Conservation (phyloP, 2,797 vertebrate species). For the Mallotus villosus region DNA sequence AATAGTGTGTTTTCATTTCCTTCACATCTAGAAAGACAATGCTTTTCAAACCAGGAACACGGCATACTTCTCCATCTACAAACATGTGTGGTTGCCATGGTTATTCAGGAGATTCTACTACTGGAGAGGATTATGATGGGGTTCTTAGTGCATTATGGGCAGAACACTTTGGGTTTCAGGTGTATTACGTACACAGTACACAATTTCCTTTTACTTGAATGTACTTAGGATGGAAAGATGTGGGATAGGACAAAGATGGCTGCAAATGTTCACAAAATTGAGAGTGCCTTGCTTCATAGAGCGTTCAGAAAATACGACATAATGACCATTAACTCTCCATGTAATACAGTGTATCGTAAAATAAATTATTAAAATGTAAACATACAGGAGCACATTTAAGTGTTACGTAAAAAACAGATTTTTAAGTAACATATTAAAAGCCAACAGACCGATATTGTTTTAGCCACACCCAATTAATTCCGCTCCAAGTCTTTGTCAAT, state of each 20-base stretch:
- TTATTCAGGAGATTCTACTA: constrained; percentile 38
- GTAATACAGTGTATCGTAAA: background rate
- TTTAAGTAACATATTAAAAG: constrained; percentile 60
- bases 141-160: too few species aligned
- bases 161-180: too few species aligned
- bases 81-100: constrained; percentile 38
- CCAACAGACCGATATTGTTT: constrained; percentile 55
- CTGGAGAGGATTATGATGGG: constrained; percentile 10
- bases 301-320: background rate
- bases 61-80: constrained; percentile 24
- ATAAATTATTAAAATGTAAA: constrained; percentile 22
- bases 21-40: constrained; percentile 16
- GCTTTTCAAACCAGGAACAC: background rate
- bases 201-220: too few species aligned
- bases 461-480: constrained; percentile 59
- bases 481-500: constrained; percentile 60
- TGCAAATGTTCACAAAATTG: background rate
- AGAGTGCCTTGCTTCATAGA: background rate
- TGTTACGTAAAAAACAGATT: constrained; percentile 30
- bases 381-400: constrained; percentile 12
- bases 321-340: background rate
- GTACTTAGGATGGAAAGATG: too few species aligned
- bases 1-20: constrained; percentile 16
- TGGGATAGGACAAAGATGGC: too few species aligned
- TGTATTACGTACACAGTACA: too few species aligned